Evolutionary conservation across 2,888 invertebrate species (phyloP), one percentile per base, ranked within the genome.

Genomic region (Dichetophora obliterata): DNA sequence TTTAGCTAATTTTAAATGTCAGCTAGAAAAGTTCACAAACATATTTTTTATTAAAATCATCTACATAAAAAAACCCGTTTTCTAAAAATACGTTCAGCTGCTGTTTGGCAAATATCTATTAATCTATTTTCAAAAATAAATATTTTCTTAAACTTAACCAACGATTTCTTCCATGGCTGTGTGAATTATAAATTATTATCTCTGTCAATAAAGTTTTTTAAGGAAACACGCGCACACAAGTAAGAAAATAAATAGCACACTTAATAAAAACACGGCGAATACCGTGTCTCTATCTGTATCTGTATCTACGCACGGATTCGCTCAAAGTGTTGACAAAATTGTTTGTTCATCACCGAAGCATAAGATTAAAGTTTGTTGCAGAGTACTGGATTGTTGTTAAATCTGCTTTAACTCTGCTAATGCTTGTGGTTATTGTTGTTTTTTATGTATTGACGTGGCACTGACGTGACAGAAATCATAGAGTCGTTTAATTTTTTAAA

Each of bases 301-400:
- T 14, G n/a, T 54, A 68, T 63, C 69, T 50, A 66, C 74, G 24
- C 19, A 27, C 59, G 22, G 22, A 54, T 75, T 78, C 75, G 72
- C 75, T 77, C 75, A 78, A 77, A 77, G 72, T 73, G 24, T 48
- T 76, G 75, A 75, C 63, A 77, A 75, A 68, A 69, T 68, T 54
- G 4, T 16, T 9, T 66, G 9, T 66, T 24, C 43, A 43, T 16
- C 31, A 63, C 27, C 61, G 11, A 63, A 14, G 16, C 19, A 19
- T 63, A 11, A n/a, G 22, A 31, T 24, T 63, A 16, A 27, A 5
- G 27, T 31, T n/a, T 63, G 31, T 9, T 63, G 22, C 57, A 57
- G 27, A 9, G 59, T 19, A 31, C 24, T 34, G 66, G n/a, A 66
- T 11, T 24, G 24, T 27, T 22, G 11, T 27, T 11, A 59, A 27